phyloP scores from a whole-genome alignment of 2,113 vertebrate genomes.

The Sceloporus tristichus region DNA sequence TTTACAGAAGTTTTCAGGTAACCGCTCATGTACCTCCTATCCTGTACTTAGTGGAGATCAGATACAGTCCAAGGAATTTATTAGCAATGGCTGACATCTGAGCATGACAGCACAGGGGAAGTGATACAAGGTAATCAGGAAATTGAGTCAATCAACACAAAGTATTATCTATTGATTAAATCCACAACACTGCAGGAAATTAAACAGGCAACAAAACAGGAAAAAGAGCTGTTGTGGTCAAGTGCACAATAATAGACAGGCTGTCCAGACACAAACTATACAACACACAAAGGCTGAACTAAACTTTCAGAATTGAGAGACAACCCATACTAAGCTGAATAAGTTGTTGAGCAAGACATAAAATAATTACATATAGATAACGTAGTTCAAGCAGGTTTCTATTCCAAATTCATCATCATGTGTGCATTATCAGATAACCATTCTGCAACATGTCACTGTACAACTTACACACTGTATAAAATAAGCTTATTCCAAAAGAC shows the following conservation, averaged over 20 bases:
- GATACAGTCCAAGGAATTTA: background rate
- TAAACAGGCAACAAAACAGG: constrained; percentile 27
- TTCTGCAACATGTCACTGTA: background rate
- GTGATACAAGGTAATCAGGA: constrained; percentile 31
- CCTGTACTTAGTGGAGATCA: background rate
- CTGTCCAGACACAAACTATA: background rate
- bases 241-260: constrained; percentile 12
- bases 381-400: background rate
- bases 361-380: background rate
- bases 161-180: constrained; percentile 30
- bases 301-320: background rate
- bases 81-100: background rate
- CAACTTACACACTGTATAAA: background rate
- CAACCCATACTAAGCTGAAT: background rate
- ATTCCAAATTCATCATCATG: background rate
- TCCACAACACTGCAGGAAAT: constrained; percentile 33
- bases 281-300: background rate
- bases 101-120: background rate
- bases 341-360: background rate
- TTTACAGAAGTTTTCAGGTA: background rate
- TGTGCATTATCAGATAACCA: background rate
- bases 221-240: constrained; percentile 20
- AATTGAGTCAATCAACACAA: constrained; percentile 29
- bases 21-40: background rate
- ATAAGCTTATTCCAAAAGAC: background rate